Percentiles rank a stretch among this genome's conserved stretches.
Conservation (phyloP, 2,797 vertebrate genomes). For the Martes flavigula region DNA sequence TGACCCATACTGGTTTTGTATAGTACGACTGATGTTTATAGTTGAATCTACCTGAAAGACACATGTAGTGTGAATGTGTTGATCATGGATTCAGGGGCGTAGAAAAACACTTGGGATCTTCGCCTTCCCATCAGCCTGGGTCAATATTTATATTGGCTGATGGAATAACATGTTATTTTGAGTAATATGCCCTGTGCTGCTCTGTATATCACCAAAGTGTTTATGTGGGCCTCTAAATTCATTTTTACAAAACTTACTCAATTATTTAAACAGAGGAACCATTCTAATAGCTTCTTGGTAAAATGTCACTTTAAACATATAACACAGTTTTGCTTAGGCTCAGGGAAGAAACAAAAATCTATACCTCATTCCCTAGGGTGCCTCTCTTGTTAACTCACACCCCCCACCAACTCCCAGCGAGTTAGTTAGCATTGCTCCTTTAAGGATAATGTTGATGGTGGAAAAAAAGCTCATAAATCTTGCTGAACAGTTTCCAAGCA, state of each 20-base stretch:
- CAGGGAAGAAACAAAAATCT: neutral
- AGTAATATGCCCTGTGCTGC: neutral
- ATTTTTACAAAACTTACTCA: neutral
- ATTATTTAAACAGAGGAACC: conserved; percentile 4
- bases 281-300: neutral
- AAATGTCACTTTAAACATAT: conserved; percentile 28
- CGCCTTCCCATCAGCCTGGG: neutral
- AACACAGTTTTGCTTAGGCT: neutral
- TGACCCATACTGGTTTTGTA: neutral
- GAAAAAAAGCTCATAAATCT: conserved; percentile 41
- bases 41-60: neutral
- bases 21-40: neutral
- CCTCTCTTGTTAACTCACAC: neutral
- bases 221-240: neutral
- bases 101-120: neutral
- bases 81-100: neutral
- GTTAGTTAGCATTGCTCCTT: neutral
- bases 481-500: conserved; percentile 24
- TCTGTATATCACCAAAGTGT: neutral
- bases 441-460: neutral
- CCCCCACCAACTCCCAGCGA: neutral
- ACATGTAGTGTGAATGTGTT: neutral
- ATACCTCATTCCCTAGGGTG: neutral
- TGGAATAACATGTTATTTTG: neutral
- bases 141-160: neutral